Base-by-base conservation (phyloP, 2,888 invertebrate genomes). In the Trichacis sp. region DNA sequence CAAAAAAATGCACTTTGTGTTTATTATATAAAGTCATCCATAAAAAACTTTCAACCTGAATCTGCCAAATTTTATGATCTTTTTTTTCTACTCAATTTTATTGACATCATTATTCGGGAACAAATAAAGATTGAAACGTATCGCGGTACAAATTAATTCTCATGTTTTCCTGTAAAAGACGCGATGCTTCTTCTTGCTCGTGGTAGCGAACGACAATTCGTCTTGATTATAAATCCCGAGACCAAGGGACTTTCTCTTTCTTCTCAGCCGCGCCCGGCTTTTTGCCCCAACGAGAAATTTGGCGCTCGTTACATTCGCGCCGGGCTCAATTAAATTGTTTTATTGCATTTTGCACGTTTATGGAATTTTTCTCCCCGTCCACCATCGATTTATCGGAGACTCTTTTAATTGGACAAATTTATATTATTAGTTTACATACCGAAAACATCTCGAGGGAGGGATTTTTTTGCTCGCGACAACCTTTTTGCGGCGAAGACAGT, bases 231-330 rank as follows among this genome's bases (percentile, higher is more conserved):
- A 15, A 15, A 40, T 40, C 40, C 40, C 40, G 14, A 14, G 40
- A 15, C 40, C 40, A 15, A 14, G n/a, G 15, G 40, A 40, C 40
- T 40, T 40, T 40, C 40, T 40, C 40, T 40, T 40, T 40, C 40
- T 40, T 40, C 40, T 12, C 40, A 33, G 33, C 33, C 33, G 33
- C 33, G n/a, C 33, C 8, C 40, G 40, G 8, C 15, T 40, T 40
- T 40, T 40, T 40, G 40, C 40, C 4, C 4, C 4, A 8, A 40
- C 40, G 40, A 40, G 40, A 40, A 40, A 15, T 40, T 40, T 40
- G 40, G 40, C 40, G 40, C 40, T 40, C 40, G 40, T 40, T 40
- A 40, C 40, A 15, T 40, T 40, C 15, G 40, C 15, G 40, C 40
- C 40, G 40, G 15, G 40, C 14, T 40, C 40, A 40, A 40, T 40